Base-by-base conservation (phyloP, 2,113 vertebrate genomes). In the Megaptera novaeangliae region DNA sequence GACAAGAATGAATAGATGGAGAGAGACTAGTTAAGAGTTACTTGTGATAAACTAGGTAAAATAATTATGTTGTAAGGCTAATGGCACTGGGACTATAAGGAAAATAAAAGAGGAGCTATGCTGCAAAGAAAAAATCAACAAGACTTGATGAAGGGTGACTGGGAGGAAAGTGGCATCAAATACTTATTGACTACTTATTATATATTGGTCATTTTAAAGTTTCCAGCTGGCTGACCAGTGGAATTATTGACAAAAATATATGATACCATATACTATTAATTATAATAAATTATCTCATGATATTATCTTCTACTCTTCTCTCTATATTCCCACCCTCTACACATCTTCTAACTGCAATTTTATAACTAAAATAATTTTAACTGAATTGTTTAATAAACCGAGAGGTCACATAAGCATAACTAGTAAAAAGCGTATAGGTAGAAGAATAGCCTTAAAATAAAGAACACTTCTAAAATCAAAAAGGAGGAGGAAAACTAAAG, bases 361-460 rank as follows among this genome's bases (percentile, higher is more conserved):
- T 83, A 80, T 75, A 59, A 89, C 46, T 82, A 59, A 89, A 75
- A 55, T 55, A 91, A 88, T 75, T 92, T 92, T 66, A 94, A 91
- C 29, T 41, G 61, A 88, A 83, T 63, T 74, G 4, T 44, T 84
- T 61, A 81, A 75, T 91, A 94, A 87, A 83, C 61, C 23, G 55
- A 44, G 3, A 91, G 21, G 27, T 72, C 66, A 81, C 2, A 31
- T 71, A 91, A 91, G 39, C 31, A 13, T 92, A 89, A 61, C 64
- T 34, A 96, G 8, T 72, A 68, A 95, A 95, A 78, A 72, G 12
- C 23, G 94, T 36, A 18, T 31, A 81, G 46, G 29, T 15, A 77
- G 29, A 72, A 5, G 34, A 92, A 46, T 2, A 92, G 55, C 8
- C 23, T 92, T 85, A 78, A 97, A 57, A 74, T 41, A 55, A 95